A percentile compares a stretch with the other conserved stretches of the same genome.
phyloP scores from a whole-genome alignment of 2,113 vertebrate genomes.

The Falcunculus frontatus region DNA sequence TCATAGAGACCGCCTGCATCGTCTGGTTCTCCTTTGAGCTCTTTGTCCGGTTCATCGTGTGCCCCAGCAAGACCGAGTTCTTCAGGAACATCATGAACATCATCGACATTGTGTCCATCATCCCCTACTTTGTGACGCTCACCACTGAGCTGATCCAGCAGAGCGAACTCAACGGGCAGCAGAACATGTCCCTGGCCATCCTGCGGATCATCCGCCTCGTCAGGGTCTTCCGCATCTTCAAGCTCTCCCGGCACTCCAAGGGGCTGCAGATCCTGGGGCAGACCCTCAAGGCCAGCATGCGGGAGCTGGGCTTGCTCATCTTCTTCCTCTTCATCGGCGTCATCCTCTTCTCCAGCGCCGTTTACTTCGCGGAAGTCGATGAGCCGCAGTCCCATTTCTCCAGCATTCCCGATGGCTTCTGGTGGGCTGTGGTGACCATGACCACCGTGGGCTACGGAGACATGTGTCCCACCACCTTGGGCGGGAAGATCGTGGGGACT shows the following conservation, averaged over 20 bases:
- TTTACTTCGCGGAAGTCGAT: slow-evolving; percentile 94
- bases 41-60: slow-evolving; percentile 83
- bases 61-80: slow-evolving; percentile 91
- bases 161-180: slow-evolving; percentile 81
- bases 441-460: slow-evolving; percentile 97
- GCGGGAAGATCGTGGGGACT: slow-evolving; percentile 92
- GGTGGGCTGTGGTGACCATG: slow-evolving; percentile 99
- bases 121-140: slow-evolving; percentile 93
- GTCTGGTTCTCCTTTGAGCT: slow-evolving; percentile 95
- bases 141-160: slow-evolving; percentile 85
- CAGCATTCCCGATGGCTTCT: slow-evolving; percentile 97
- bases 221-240: slow-evolving; percentile 96
- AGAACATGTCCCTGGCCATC: slow-evolving; percentile 95
- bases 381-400: slow-evolving; percentile 93
- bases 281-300: slow-evolving; percentile 95
- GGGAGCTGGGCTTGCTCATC: slow-evolving; percentile 91
- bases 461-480: slow-evolving; percentile 91
- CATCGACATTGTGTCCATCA: slow-evolving; percentile 93
- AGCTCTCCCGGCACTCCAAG: slow-evolving; percentile 96
- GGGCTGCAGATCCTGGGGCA: slow-evolving; percentile 96
- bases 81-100: slow-evolving; percentile 97
- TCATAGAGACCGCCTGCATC: slow-evolving; percentile 92
- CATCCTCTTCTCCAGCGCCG: slow-evolving; percentile 95
- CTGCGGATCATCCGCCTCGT: slow-evolving; percentile 92
- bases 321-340: slow-evolving; percentile 98